Evolutionary conservation across 2,888 invertebrate species (phyloP).

Genomic region (Neoscelio sp.): DNA sequence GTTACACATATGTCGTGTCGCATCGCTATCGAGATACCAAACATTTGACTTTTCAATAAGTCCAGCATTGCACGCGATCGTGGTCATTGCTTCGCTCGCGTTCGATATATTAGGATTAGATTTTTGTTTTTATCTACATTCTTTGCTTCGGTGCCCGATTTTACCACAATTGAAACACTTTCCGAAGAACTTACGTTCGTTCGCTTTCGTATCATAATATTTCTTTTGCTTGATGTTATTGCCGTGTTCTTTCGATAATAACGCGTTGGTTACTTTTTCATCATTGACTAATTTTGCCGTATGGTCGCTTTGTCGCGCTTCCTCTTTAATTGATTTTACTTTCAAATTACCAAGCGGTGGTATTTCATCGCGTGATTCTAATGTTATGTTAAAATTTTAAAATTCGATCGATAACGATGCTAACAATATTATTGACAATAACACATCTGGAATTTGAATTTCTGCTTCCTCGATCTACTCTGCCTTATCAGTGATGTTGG

Average conservation of each 20-base stretch:
- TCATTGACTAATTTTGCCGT: slow-evolving; percentile 24
- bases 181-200: background rate
- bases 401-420: slow-evolving; percentile 63
- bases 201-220: background rate
- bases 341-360: slow-evolving; percentile 54
- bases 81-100: slow-evolving; percentile 16
- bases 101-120: background rate
- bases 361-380: slow-evolving; percentile 49
- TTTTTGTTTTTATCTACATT: background rate
- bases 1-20: slow-evolving; percentile 52
- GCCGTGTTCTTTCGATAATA: slow-evolving; percentile 3
- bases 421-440: slow-evolving; percentile 68
- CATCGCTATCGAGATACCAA: slow-evolving; percentile 59
- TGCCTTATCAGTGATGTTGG: slow-evolving; percentile 53
- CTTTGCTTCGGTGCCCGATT: background rate
- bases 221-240: background rate
- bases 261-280: slow-evolving; percentile 2
- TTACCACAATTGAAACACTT: background rate
- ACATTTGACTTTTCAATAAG: slow-evolving; percentile 7
- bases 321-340: slow-evolving; percentile 47
- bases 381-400: slow-evolving; percentile 55
- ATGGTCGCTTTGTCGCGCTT: slow-evolving; percentile 33
- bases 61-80: slow-evolving; percentile 14
- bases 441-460: slow-evolving; percentile 65
- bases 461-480: slow-evolving; percentile 66